Base-by-base conservation (phyloP, 2,797 vertebrate genomes). In the Eulemur rubriventer region DNA sequence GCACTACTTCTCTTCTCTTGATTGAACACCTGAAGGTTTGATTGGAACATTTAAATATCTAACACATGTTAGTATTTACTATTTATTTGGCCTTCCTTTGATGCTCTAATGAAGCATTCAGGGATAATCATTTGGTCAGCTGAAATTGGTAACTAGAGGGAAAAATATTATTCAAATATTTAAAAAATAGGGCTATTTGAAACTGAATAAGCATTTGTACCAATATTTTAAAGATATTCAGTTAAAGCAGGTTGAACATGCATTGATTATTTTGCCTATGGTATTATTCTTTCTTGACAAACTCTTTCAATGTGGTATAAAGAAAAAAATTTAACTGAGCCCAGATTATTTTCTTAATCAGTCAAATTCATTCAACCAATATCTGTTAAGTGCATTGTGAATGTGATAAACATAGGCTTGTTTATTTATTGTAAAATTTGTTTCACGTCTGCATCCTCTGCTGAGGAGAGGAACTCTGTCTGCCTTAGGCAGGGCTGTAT, bases 181-280 rank as follows among this genome's bases (percentile, higher is more conserved):
- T 28, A 89, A 85, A 50, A 88, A 61, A 35, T 28, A 87, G n/a
- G 9, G 24, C 46, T 92, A 82, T 65, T 78, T 96, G 91, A 91
- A 96, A 84, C 33, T 48, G 82, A 84, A 18, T 89, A 94, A 89
- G 20, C 57, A 7, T 61, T 50, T 78, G 59, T 61, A 61, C 8
- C 33, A 75, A 6, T 89, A 63, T 84, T 73, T 91, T 93, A 76
- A 96, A 73, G 30, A 70, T 50, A 92, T 10, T 57, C 17, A 41
- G 20, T 79, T 91, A 73, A 70, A 89, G 75, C 33, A 72, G 38
- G n/a, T 81, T 63, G 73, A 94, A 30, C 33, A 91, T 52, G 2
- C 11, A 28, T 55, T 26, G 9, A n/a, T 61, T 65, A 52, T 59
- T 61, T 85, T 91, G 57, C 48, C 16, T 50, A 41, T 79, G 48